phyloP scores from a whole-genome alignment of 1,140 invertebrate genomes.

The Chlorops oryzae region DNA sequence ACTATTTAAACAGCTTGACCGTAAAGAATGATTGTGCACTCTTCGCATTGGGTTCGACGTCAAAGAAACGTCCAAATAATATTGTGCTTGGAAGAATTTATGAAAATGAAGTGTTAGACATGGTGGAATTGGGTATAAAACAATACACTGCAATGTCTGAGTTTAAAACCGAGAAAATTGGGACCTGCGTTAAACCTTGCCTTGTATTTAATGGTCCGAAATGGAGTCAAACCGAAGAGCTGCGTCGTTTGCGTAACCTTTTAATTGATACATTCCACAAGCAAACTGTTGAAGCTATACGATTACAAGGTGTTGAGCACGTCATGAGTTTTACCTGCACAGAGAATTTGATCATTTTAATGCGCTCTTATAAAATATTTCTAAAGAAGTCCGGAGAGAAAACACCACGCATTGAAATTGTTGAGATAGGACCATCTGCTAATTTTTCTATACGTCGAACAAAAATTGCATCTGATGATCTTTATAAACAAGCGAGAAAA shows the following conservation, averaged over 20 bases:
- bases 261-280: conserved; percentile 91
- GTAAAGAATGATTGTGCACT: conserved; percentile 81
- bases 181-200: conserved; percentile 82
- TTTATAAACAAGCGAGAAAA: conserved; percentile 81
- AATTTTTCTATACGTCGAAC: conserved; percentile 80
- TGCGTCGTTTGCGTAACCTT: conserved; percentile 79
- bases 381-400: conserved; percentile 87
- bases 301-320: conserved; percentile 89
- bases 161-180: conserved; percentile 74
- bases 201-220: conserved; percentile 88
- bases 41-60: conserved; percentile 85
- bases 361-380: conserved; percentile 84
- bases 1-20: conserved; percentile 55
- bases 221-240: conserved; percentile 77
- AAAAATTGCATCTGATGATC: conserved; percentile 82
- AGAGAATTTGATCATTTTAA: conserved; percentile 68
- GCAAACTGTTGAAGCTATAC: conserved; percentile 70
- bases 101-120: conserved; percentile 86
- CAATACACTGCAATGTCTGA: conserved; percentile 71
- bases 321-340: conserved; percentile 80
- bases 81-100: conserved; percentile 83
- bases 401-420: conserved; percentile 83
- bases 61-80: conserved; percentile 93
- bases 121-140: conserved; percentile 91
- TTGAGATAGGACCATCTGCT: conserved; percentile 76